Conservation (phyloP, 2,113 vertebrate genomes). For the Saccopteryx leptura region DNA sequence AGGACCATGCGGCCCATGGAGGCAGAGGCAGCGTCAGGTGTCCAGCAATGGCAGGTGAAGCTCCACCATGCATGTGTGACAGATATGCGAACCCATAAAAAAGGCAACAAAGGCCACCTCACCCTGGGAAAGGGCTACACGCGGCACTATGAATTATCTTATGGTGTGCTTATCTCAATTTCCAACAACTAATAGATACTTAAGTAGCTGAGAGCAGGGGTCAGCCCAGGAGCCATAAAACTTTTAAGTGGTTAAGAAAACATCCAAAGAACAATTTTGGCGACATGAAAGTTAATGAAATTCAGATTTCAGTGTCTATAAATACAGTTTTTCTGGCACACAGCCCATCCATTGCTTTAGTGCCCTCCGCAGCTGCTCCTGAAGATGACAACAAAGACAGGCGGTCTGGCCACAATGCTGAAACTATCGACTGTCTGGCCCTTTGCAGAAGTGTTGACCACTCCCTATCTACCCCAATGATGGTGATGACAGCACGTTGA, state of each 20-base stretch:
- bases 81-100: neutral
- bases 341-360: rapidly evolving
- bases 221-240: neutral
- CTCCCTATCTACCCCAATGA: neutral
- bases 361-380: neutral
- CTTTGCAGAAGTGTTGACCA: neutral
- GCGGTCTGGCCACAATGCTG: neutral
- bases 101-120: neutral
- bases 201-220: neutral
- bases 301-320: neutral
- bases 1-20: neutral
- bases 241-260: neutral
- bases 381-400: neutral
- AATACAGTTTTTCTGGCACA: neutral
- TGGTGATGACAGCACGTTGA: rapidly evolving
- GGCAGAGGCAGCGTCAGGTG: neutral
- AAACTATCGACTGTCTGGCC: neutral
- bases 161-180: rapidly evolving
- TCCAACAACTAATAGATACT: neutral
- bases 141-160: neutral
- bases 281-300: neutral
- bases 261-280: neutral
- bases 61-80: neutral
- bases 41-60: neutral
- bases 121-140: neutral